Conservation (phyloP, 2,888 invertebrate genomes). For the Malachius bipustulatus region DNA sequence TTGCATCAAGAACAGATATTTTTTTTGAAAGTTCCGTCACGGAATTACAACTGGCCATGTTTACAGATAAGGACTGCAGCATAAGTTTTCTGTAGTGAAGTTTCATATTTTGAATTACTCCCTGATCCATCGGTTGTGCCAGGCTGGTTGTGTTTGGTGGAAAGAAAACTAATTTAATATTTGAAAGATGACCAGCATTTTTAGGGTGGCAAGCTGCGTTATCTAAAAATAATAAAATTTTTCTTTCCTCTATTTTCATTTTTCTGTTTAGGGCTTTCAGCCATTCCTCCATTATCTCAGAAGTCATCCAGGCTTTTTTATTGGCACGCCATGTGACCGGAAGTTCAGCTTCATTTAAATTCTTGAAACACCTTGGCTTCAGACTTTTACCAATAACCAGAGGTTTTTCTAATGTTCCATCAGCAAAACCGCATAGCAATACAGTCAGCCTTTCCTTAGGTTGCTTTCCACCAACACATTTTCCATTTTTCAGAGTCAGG, state of each 20-base stretch:
- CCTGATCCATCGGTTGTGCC: not conserved
- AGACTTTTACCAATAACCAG: not conserved
- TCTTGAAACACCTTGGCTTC: conserved; percentile 2
- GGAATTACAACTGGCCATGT: not conserved
- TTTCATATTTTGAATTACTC: not conserved
- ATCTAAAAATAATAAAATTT: not conserved
- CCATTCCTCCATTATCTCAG: not conserved
- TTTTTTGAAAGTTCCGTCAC: not conserved
- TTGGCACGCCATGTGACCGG: not conserved
- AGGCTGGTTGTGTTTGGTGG: not conserved
- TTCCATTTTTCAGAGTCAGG: not conserved
- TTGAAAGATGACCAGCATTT: not conserved
- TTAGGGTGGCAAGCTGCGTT: conserved; percentile 2
- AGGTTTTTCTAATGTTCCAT: conserved; percentile 2
- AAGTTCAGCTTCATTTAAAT: not conserved
- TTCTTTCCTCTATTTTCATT: not conserved
- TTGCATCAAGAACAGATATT: not conserved
- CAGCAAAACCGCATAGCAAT: not conserved
- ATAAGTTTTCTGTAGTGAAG: not conserved
- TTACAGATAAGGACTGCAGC: not conserved
- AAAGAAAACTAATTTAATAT: not conserved
- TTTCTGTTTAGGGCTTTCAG: not conserved
- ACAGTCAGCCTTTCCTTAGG: not conserved
- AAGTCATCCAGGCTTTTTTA: conserved; percentile 2
- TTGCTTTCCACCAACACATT: conserved; percentile 2